These are phyloP conservation scores for Esox niger DNA, from an alignment of 2,113 vertebrate species.

Conservation along the genomic window DNA sequence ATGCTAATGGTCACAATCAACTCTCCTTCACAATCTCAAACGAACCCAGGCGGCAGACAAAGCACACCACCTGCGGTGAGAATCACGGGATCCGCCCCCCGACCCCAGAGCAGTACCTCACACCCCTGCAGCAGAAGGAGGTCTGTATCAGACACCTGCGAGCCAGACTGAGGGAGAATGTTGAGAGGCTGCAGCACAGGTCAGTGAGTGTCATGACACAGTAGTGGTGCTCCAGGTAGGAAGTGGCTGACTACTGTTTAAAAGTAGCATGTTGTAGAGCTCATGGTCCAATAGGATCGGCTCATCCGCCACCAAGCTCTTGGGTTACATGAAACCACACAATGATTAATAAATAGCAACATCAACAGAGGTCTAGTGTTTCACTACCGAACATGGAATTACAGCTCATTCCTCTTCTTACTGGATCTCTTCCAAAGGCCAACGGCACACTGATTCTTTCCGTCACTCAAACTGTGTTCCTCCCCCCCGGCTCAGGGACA, in stretches of 20 bases:
- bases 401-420: too few species aligned
- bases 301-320: too few species aligned
- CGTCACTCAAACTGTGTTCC: background rate
- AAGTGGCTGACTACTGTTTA: too few species aligned
- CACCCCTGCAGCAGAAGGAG: slow-evolving; percentile 97
- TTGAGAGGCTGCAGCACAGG: slow-evolving; percentile 92
- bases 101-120: slow-evolving; percentile 94
- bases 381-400: too few species aligned
- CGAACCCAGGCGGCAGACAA: slow-evolving; percentile 80
- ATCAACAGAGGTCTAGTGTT: too few species aligned
- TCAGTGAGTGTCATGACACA: slow-evolving; percentile 44
- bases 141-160: slow-evolving; percentile 94
- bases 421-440: too few species aligned
- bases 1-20: background rate
- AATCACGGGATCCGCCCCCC: slow-evolving; percentile 95
- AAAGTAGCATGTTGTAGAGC: too few species aligned
- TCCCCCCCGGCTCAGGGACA: slow-evolving; percentile 72
- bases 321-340: too few species aligned
- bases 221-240: background rate
- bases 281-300: too few species aligned
- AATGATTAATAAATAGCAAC: too few species aligned
- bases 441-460: background rate
- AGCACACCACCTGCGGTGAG: slow-evolving; percentile 88
- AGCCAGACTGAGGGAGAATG: slow-evolving; percentile 87
- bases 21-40: background rate